Percentiles rank a stretch among this genome's conserved stretches.
phyloP scores from a whole-genome alignment of 2,888 invertebrate genomes.

The Agonopterix subpropinquella region DNA sequence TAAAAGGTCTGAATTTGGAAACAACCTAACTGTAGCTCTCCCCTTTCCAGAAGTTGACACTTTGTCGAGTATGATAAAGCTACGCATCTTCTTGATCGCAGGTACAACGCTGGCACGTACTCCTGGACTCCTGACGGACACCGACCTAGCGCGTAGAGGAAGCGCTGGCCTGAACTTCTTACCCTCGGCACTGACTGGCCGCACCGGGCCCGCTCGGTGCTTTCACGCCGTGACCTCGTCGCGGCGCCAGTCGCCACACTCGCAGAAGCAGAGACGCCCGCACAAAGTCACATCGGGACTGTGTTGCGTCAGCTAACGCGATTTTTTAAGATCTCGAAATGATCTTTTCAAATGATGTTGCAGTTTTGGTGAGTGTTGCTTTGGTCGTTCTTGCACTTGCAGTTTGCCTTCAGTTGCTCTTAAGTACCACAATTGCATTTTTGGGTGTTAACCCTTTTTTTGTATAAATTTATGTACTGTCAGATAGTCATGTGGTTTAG shows the following conservation, averaged over 20 bases:
- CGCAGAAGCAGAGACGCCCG: background rate
- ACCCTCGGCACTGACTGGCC: slow-evolving; percentile 8
- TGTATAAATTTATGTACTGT: no score
- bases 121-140: slow-evolving; percentile 84
- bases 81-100: slow-evolving; percentile 52
- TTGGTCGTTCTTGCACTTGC: slow-evolving; percentile 16
- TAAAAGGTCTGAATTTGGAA: no score
- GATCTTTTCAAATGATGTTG: background rate
- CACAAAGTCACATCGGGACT: background rate
- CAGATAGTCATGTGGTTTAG: no score
- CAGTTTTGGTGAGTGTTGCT: slow-evolving; percentile 16
- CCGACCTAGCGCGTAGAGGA: slow-evolving; percentile 44
- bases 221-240: slow-evolving; percentile 6
- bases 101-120: slow-evolving; percentile 95
- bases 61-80: background rate
- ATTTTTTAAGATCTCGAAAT: background rate
- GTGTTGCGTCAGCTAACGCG: background rate
- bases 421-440: no score
- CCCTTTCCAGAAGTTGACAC: no score
- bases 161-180: slow-evolving; percentile 32
- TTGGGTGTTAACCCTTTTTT: no score
- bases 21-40: no score
- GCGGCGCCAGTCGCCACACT: slow-evolving; percentile 1
- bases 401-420: no score
- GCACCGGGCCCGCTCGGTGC: slow-evolving; percentile 11